Evolutionary conservation across 2,797 vertebrate genomes (phyloP).

Genomic region (Gymnoscopelus braueri): DNA sequence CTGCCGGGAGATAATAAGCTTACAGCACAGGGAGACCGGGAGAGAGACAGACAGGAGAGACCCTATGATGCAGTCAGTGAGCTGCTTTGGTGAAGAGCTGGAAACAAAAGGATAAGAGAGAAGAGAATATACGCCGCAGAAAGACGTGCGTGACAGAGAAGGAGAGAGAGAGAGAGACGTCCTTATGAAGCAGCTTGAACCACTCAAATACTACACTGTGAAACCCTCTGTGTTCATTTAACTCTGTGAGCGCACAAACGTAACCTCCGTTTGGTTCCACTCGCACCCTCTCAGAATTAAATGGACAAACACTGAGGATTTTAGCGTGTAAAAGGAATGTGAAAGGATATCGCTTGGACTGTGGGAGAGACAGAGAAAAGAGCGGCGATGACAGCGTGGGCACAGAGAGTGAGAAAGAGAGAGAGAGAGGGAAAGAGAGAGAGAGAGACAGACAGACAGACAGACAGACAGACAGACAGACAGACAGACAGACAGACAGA

Average conservation of each 20-base stretch:
- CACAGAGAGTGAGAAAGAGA: background rate
- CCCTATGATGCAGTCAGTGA: too few species aligned
- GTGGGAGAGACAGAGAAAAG: conserved; percentile 34
- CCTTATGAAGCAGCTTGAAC: conserved; percentile 7
- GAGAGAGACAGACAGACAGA: background rate
- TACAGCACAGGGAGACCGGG: conserved; percentile 36
- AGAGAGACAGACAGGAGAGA: conserved; percentile 35
- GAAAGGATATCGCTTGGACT: conserved; percentile 12
- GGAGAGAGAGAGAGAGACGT: conserved; percentile 27
- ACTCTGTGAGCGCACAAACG: too few species aligned
- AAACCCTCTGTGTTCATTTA: too few species aligned
- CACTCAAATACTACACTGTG: too few species aligned
- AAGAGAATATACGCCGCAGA: background rate
- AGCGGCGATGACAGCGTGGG: conserved; percentile 46
- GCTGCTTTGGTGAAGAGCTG: background rate
- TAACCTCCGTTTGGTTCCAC: too few species aligned
- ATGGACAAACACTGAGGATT: too few species aligned
- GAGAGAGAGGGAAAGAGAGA: background rate
- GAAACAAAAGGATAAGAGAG: background rate
- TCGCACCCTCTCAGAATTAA: too few species aligned
- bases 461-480: conserved; percentile 20
- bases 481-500: conserved; percentile 1
- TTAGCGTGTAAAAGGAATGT: conserved; percentile 19
- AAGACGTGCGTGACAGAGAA: background rate
- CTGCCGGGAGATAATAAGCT: conserved; percentile 63